Evolutionary conservation across 1,140 invertebrate species (phyloP), one percentile per base, ranked within the genome.

Genomic region (Drosophila pseudoobscura): DNA sequence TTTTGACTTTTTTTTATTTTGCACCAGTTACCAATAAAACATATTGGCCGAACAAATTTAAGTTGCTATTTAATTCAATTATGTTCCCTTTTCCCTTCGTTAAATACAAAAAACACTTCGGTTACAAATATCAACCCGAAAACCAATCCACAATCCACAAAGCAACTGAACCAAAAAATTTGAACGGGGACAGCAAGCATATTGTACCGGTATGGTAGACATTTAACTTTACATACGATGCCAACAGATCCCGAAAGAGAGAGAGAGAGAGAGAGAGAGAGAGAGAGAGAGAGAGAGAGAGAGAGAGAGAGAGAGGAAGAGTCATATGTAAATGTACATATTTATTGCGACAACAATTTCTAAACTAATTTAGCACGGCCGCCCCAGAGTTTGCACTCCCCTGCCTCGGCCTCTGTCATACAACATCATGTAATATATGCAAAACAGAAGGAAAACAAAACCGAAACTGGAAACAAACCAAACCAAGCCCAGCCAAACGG

Each of bases 281-380:
- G 15, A 20, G 13, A 22, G 43, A 41, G 31, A 35, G 24, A 35
- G 15, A 41, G 20, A 11, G 15, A 20, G 15, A 20, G 13, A 22
- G 31, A 35, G 24, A 35, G 15, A 41, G 20, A 11, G 15, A 20
- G 15, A 20, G 13, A 22, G 43, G 15, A 31, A 7, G 80, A 60
- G 52, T 17, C 58, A 75, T 70, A 78, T 80, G 65, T 62, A 83
- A 78, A 83, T 83, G 44, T 69, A 41, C 64, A 75, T 83, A 78
- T 83, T 78, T 83, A 83, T 83, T 58, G 79, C 62, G 54, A 53
- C 75, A 83, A 83, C 80, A 78, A 83, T 83, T 83, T 75, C 75
- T 68, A 75, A 83, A 78, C 75, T 83, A 83, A 83, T 75, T 83
- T 83, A 83, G 78, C 71, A 78, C 31, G 46, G 20, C 39, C 29